phyloP scores from a whole-genome alignment of 1,140 invertebrate genomes.

The Papilio aristodemus region DNA sequence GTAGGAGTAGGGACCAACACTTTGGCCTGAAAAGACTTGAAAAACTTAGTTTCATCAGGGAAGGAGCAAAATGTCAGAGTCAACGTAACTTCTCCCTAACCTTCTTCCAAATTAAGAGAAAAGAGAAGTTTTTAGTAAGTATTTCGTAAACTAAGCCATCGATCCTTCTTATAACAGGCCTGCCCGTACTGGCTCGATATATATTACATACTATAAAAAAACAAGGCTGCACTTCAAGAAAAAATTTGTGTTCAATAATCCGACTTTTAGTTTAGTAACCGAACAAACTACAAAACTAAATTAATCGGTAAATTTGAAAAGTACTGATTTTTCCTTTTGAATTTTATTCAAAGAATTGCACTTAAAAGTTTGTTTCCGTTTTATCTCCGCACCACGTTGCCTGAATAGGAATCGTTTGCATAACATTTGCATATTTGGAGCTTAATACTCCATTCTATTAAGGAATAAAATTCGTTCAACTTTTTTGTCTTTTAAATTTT shows the following conservation, averaged over 20 bases:
- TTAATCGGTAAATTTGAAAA: slow-evolving; percentile 6
- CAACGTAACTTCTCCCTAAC: no score
- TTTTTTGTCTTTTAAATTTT: background rate
- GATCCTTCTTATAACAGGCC: no score
- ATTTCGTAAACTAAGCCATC: no score
- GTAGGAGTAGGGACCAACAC: background rate
- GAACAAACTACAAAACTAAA: background rate
- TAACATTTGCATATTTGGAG: slow-evolving; percentile 9
- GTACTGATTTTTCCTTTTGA: slow-evolving; percentile 1
- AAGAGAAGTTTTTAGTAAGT: no score
- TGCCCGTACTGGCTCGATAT: no score
- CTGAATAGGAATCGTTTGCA: slow-evolving; percentile 8
- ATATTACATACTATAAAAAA: no score
- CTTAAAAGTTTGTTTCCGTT: slow-evolving; percentile 8
- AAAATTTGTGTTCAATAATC: no score
- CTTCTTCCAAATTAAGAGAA: no score
- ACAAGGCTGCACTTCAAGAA: no score
- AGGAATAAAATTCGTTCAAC: background rate
- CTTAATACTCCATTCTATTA: background rate
- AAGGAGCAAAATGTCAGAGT: no score
- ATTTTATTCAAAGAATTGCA: background rate
- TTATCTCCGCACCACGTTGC: slow-evolving; percentile 5
- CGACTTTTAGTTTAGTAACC: no score
- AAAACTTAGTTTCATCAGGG: no score
- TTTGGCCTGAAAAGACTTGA: background rate